Conservation (phyloP, 2,888 invertebrate species). For the Diachrysia chrysitis region DNA sequence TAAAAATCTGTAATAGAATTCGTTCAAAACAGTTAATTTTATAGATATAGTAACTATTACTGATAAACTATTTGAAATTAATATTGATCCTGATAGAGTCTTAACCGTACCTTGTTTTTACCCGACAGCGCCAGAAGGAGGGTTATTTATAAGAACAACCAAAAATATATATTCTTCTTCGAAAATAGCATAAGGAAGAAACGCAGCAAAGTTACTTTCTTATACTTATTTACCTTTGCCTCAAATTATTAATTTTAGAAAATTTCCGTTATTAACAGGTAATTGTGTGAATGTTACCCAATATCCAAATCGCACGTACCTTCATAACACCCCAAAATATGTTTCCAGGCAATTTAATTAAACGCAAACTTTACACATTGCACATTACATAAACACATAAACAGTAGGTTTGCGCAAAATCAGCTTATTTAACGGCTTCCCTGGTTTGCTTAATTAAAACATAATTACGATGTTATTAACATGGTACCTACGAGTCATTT, state of each 20-base stretch:
- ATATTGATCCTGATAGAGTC: not conserved
- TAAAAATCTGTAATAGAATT: no score
- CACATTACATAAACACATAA: slow-evolving; percentile 8
- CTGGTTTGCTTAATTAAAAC: slow-evolving; percentile 26
- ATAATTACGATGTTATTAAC: slow-evolving; percentile 21
- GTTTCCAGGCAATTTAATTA: slow-evolving; percentile 9
- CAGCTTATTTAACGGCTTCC: slow-evolving; percentile 13
- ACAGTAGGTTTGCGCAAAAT: not conserved
- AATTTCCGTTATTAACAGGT: not conserved
- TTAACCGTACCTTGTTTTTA: not conserved
- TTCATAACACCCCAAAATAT: slow-evolving; percentile 1
- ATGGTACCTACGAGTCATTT: slow-evolving; percentile 11
- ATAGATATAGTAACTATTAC: no score
- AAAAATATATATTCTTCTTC: not conserved
- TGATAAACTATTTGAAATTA: not conserved
- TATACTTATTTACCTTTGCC: no score
- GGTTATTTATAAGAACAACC: no score
- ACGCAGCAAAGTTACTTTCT: no score
- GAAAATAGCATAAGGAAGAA: no score
- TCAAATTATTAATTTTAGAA: no score
- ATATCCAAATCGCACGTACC: not conserved
- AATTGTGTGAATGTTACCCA: not conserved
- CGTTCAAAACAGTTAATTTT: no score
- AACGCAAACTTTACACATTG: slow-evolving; percentile 8
- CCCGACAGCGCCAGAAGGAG: no score